A percentile compares a stretch with the other conserved stretches of the same genome.
These are phyloP conservation scores for Microcebus lehilahytsara DNA, from an alignment of 2,113 vertebrate species.

Conservation along the genomic window DNA sequence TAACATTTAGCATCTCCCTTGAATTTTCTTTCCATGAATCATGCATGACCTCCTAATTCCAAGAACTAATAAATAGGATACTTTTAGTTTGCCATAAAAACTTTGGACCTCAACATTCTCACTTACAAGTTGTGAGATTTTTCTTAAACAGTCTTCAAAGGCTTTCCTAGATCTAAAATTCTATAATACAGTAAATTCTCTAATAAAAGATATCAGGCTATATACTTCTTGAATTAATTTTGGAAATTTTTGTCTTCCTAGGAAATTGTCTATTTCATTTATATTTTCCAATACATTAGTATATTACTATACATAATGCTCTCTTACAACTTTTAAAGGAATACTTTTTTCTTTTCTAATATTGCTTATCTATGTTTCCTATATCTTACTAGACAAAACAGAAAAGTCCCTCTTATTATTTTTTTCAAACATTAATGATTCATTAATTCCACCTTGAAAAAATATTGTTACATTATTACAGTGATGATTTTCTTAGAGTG, in stretches of 20 bases:
- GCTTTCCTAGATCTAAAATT: not conserved
- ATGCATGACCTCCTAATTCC: not conserved
- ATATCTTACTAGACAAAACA: not conserved
- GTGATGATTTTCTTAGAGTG: not conserved
- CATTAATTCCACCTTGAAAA: conserved; percentile 8
- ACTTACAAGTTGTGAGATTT: not conserved
- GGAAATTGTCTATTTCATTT: not conserved
- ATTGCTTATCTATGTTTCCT: not conserved
- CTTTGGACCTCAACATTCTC: not conserved
- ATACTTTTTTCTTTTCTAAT: not conserved
- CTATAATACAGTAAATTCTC: not conserved
- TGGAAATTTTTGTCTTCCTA: not conserved
- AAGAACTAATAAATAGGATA: not conserved
- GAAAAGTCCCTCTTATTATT: not conserved
- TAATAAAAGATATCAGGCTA: not conserved
- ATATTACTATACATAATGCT: not conserved
- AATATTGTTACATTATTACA: not conserved
- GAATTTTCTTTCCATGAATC: not conserved
- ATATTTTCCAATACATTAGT: not conserved
- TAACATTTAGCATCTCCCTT: not conserved
- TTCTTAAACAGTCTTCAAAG: not conserved
- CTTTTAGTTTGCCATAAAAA: not conserved
- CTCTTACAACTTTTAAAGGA: not conserved
- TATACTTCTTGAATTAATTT: conserved; percentile 25
- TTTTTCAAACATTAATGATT: conserved; percentile 8